Conservation (phyloP, 2,888 invertebrate species). For the Cremastobaeus sp. region DNA sequence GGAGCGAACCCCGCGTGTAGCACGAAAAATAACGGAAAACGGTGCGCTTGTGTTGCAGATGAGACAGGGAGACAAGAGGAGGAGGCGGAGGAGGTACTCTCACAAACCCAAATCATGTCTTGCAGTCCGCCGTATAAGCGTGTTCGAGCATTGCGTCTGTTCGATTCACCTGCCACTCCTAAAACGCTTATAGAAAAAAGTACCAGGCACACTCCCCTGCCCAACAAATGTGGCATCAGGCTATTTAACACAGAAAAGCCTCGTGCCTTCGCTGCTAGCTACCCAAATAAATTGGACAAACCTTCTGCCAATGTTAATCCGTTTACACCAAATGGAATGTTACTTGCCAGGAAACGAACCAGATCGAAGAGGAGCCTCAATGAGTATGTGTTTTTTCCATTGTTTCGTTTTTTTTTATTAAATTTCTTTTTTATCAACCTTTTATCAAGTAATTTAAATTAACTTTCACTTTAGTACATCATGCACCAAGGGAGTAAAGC, state of each 20-base stretch:
- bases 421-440: too few species aligned
- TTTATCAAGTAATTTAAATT: too few species aligned
- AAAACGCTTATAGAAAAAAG: slow-evolving; percentile 88
- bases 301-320: slow-evolving; percentile 90
- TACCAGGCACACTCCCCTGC: slow-evolving; percentile 81
- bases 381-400: slow-evolving; percentile 68
- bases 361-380: slow-evolving; percentile 81
- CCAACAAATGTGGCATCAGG: slow-evolving; percentile 74
- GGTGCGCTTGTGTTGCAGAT: slow-evolving; percentile 32
- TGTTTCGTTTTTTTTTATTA: slow-evolving; percentile 5
- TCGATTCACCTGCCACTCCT: slow-evolving; percentile 92
- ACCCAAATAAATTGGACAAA: slow-evolving; percentile 78
- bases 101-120: slow-evolving; percentile 71
- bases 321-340: slow-evolving; percentile 88
- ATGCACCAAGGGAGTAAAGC: too few species aligned
- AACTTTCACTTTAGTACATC: too few species aligned
- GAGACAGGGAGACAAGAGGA: slow-evolving; percentile 16
- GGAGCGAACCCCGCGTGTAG: too few species aligned
- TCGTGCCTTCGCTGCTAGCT: slow-evolving; percentile 75
- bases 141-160: slow-evolving; percentile 83
- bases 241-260: slow-evolving; percentile 77
- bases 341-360: slow-evolving; percentile 84
- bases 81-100: slow-evolving; percentile 22
- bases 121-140: slow-evolving; percentile 82
- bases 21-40: slow-evolving; percentile 19